Base-by-base conservation (phyloP, 2,888 invertebrate genomes). In the Yponomeuta evonymella region DNA sequence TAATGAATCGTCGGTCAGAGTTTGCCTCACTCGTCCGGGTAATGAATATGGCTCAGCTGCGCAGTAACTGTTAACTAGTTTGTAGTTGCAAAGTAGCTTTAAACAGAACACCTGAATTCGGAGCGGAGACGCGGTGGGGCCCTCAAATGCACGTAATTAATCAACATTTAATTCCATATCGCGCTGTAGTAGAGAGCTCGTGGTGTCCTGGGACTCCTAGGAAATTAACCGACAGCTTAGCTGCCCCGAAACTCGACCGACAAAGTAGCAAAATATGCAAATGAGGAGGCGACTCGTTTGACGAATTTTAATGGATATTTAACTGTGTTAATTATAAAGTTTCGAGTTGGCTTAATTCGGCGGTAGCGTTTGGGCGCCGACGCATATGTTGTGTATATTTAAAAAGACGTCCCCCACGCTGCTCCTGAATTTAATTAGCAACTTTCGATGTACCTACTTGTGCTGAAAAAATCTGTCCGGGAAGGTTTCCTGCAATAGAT, bases 91-190 rank as follows among this genome's bases (percentile, higher is more conserved):
- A 87, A 87, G 84, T 84, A 83, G 76, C 82, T 82, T 77, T 83
- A 83, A 85, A 85, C 82, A 84, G 82, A 82, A 82, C 85, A 87
- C 87, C 87, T 87, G 83, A 83, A 86, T 79, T 77, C 77, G 73
- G 74, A 76, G 72, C 76, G 77, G 75, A 78, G 76, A 76, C 77
- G 73, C 79, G 71, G 75, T 73, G 77, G 75, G 80, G 78, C 80
- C 80, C 82, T 84, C 83, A 86, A 87, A 86, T 82, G 83, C 80
- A 80, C 79, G 83, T 81, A 83, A 89, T 89, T 90, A 89, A 90
- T 90, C 87, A 90, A 86, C 88, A 88, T 91, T 89, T 90, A 90
- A 90, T 89, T 90, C 84, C 81, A 85, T 84, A 85, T 82, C 82
- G 83, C 77, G 77, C 76, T 78, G 74, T 75, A 79, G 77, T 76